Evolutionary conservation across 2,797 vertebrate genomes (phyloP).

Genomic region (Myripristis murdjan): DNA sequence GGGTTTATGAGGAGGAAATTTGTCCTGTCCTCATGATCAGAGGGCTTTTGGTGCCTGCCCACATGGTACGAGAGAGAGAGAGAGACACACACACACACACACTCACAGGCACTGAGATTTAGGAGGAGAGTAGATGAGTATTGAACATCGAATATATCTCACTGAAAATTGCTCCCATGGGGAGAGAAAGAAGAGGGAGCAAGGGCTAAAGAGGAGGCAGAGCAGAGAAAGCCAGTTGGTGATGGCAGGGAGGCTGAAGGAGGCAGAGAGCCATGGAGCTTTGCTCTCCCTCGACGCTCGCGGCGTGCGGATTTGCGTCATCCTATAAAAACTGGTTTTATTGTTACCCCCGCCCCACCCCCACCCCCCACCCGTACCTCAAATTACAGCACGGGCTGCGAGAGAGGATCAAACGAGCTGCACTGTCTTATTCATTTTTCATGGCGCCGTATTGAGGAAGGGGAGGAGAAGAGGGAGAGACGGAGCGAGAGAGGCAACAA

Average conservation of each 20-base stretch:
- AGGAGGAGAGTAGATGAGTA: slow-evolving; percentile 65
- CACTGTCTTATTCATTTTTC: slow-evolving; percentile 69
- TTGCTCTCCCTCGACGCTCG: neutral
- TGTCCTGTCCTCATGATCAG: slow-evolving; percentile 68
- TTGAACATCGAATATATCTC: slow-evolving; percentile 63
- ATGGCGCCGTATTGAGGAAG: slow-evolving; percentile 54
- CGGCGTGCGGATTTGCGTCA: slow-evolving; percentile 38
- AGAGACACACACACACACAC: neutral
- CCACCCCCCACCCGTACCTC: slow-evolving; percentile 23
- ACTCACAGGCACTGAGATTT: slow-evolving; percentile 63
- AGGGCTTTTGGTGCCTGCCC: slow-evolving; percentile 52
- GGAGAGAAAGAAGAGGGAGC: slow-evolving; percentile 31
- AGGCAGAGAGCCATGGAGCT: neutral
- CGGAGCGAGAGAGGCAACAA: slow-evolving; percentile 53
- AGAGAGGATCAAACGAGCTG: slow-evolving; percentile 63
- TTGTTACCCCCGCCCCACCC: neutral
- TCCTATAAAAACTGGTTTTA: slow-evolving; percentile 47
- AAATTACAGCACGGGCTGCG: slow-evolving; percentile 49
- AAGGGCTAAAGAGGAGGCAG: slow-evolving; percentile 30
- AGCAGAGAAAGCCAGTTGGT: slow-evolving; percentile 45
- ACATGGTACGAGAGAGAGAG: slow-evolving; percentile 55
- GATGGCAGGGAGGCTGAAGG: slow-evolving; percentile 1
- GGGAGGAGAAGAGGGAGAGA: slow-evolving; percentile 2
- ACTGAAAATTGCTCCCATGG: slow-evolving; percentile 60
- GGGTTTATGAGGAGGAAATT: slow-evolving; percentile 67